phyloP scores from a whole-genome alignment of 1,140 invertebrate genomes.

The Chymomyza costata region DNA sequence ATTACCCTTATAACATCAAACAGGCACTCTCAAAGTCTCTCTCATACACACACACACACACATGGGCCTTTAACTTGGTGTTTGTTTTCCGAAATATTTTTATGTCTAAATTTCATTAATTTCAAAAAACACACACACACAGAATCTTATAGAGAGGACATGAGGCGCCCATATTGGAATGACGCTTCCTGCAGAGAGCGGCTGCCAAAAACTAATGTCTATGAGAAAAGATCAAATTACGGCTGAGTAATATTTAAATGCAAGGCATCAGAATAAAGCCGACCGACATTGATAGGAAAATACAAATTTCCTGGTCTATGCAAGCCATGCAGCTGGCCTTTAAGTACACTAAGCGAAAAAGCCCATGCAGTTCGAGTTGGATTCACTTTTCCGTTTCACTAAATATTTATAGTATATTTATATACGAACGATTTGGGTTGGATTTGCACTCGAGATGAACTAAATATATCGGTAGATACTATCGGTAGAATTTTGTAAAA shows the following conservation, averaged over 20 bases:
- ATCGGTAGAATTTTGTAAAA: too few species aligned
- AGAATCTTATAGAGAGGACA: conserved; percentile 9
- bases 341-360: too few species aligned
- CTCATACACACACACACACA: conserved; percentile 14
- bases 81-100: conserved; percentile 43
- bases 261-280: not conserved
- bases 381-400: too few species aligned
- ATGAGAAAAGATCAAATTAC: conserved; percentile 59
- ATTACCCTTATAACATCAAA: conserved; percentile 54
- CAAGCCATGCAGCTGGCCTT: too few species aligned
- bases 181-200: conserved; percentile 30
- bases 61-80: conserved; percentile 32
- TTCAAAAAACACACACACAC: conserved; percentile 67
- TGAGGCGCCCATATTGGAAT: conserved; percentile 56
- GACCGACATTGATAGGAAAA: conserved; percentile 2
- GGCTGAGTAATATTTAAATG: conserved; percentile 54
- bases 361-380: too few species aligned
- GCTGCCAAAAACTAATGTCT: conserved; percentile 12
- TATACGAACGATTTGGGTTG: too few species aligned
- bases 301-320: conserved; percentile 23
- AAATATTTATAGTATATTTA: too few species aligned
- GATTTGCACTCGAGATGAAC: too few species aligned
- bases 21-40: conserved; percentile 20
- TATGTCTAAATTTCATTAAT: conserved; percentile 72
- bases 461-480: too few species aligned